Evolutionary conservation across 2,797 vertebrate species (phyloP).

Genomic region (Ciconia nigra): DNA sequence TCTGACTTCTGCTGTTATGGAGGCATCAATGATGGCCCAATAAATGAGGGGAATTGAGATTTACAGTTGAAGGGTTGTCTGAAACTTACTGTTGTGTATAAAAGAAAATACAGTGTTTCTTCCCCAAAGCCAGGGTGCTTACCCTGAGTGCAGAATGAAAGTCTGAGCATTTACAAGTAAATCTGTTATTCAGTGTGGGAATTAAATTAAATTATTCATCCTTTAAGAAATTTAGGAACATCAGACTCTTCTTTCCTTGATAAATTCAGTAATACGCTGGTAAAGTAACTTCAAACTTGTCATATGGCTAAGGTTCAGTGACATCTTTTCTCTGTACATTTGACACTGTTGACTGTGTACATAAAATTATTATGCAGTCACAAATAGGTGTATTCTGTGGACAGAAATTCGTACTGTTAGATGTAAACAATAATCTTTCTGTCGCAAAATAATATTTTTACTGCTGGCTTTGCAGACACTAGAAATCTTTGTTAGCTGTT

Average conservation of each 20-base stretch:
- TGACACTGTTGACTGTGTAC: background rate
- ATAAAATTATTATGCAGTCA: background rate
- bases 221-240: conserved; percentile 44
- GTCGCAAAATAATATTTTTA: background rate
- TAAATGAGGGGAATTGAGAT: conserved; percentile 32
- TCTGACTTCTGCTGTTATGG: background rate
- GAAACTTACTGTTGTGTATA: background rate
- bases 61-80: conserved; percentile 38
- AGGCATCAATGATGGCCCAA: background rate
- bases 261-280: background rate
- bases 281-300: background rate
- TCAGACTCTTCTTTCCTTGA: background rate
- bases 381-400: background rate
- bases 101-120: conserved; percentile 29
- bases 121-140: conserved; percentile 10
- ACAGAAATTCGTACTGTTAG: background rate
- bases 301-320: background rate
- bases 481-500: background rate
- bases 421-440: background rate
- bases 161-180: conserved; percentile 49
- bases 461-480: background rate
- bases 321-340: background rate
- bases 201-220: conserved; percentile 61
- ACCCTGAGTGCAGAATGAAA: conserved; percentile 15
- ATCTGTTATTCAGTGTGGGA: conserved; percentile 29